Evolutionary conservation across 2,888 invertebrate species (phyloP).

Genomic region (Pseudococcus viburni): DNA sequence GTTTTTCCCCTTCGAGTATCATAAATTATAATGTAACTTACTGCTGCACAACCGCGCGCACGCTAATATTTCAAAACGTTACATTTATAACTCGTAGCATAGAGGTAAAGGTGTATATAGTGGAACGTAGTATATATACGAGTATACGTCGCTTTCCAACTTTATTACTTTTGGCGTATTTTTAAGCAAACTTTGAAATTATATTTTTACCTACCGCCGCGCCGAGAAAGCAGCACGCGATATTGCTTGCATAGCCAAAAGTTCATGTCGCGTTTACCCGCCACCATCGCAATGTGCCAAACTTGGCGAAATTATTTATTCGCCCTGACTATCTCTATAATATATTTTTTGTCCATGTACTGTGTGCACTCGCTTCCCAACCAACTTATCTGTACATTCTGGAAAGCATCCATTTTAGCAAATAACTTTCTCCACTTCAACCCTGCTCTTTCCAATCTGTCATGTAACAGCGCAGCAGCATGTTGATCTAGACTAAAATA

Average conservation of each 20-base stretch:
- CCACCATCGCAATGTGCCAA: not conserved
- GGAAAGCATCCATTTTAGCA: not conserved
- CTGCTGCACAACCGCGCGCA: conserved; percentile 13
- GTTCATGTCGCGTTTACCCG: not conserved
- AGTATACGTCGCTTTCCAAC: conserved; percentile 42
- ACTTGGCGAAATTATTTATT: conserved; percentile 27
- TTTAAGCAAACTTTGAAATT: conserved; percentile 44
- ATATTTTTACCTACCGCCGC: conserved; percentile 5
- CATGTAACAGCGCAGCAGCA: not conserved
- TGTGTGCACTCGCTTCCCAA: too few relatives aligned
- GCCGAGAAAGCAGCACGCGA: conserved; percentile 8
- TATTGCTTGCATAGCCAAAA: conserved; percentile 7
- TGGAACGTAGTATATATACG: not conserved
- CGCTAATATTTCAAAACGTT: conserved; percentile 34
- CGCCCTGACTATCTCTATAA: not conserved
- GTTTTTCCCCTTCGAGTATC: conserved; percentile 15
- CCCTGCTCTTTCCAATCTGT: not conserved
- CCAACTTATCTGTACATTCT: not conserved
- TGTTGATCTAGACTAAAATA: not conserved
- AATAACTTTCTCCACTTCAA: not conserved
- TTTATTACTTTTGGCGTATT: conserved; percentile 52
- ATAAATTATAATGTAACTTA: conserved; percentile 19
- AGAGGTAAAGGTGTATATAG: not conserved
- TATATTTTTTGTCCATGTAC: not conserved
- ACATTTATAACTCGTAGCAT: conserved; percentile 45